phyloP scores from a whole-genome alignment of 2,797 vertebrate species.

The Acanthiza pusilla region DNA sequence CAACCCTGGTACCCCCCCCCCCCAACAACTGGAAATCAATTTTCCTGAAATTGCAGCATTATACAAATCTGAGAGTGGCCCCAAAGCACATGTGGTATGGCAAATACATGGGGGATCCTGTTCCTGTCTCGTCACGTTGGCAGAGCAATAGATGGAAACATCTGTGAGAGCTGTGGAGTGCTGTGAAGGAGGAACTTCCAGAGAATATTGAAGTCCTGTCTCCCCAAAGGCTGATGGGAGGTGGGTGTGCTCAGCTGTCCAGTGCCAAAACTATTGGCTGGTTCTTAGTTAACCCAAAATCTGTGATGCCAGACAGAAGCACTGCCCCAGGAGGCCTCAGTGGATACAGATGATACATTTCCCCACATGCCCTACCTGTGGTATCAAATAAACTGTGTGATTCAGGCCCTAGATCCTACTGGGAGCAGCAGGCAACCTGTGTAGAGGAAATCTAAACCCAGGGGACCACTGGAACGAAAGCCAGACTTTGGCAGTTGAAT shows the following conservation, averaged over 20 bases:
- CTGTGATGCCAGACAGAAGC: neutral
- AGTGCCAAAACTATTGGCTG: neutral
- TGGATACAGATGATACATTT: neutral
- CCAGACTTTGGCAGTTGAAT: neutral
- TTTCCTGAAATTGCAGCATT: neutral
- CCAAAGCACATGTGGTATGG: neutral
- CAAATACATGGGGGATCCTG: neutral
- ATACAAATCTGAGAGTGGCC: neutral
- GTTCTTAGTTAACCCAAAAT: neutral
- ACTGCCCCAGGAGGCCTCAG: neutral
- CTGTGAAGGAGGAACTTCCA: neutral
- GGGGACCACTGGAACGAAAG: neutral
- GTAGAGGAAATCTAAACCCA: neutral
- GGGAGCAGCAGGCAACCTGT: neutral
- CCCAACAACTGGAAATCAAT: neutral
- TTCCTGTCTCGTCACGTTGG: fast-evolving
- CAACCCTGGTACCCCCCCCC: neutral
- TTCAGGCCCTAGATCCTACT: neutral
- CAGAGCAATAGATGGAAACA: neutral
- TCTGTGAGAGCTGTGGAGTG: neutral
- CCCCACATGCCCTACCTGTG: neutral
- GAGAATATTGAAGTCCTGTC: neutral
- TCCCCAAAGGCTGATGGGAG: neutral
- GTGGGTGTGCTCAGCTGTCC: neutral
- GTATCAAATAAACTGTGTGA: neutral